phyloP scores from a whole-genome alignment of 2,888 invertebrate genomes.

The Cepaea hortensis region DNA sequence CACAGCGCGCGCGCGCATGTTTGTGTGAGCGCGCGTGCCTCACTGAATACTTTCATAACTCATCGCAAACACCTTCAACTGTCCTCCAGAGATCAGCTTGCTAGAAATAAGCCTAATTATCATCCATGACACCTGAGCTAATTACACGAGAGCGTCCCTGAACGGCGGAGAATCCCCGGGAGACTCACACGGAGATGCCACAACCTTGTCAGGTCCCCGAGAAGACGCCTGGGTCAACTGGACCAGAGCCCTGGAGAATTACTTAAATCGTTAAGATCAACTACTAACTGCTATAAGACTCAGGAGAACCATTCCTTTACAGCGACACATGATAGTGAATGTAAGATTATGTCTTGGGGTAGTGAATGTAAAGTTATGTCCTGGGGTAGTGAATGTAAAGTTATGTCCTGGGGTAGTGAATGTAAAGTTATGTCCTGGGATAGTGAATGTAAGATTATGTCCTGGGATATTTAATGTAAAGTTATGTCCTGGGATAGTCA shows the following conservation, averaged over 20 bases:
- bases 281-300: background rate
- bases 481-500: too few relatives aligned
- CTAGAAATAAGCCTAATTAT: conserved; percentile 24
- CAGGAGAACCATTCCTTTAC: too few relatives aligned
- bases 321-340: too few relatives aligned
- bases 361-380: too few relatives aligned
- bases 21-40: too few relatives aligned
- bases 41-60: background rate
- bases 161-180: background rate
- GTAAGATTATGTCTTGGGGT: too few relatives aligned
- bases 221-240: background rate
- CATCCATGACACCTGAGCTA: conserved; percentile 26
- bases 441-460: too few relatives aligned
- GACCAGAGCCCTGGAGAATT: background rate
- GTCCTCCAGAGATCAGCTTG: background rate
- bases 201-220: background rate
- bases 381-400: too few relatives aligned
- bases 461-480: too few relatives aligned
- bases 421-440: too few relatives aligned
- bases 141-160: background rate
- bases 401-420: too few relatives aligned
- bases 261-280: background rate
- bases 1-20: too few relatives aligned
- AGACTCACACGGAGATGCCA: background rate
- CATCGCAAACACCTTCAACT: background rate